Evolutionary conservation across 2,113 vertebrate species (phyloP), one percentile per base, ranked within the genome.

Genomic region (Phalacrocorax pelagicus): DNA sequence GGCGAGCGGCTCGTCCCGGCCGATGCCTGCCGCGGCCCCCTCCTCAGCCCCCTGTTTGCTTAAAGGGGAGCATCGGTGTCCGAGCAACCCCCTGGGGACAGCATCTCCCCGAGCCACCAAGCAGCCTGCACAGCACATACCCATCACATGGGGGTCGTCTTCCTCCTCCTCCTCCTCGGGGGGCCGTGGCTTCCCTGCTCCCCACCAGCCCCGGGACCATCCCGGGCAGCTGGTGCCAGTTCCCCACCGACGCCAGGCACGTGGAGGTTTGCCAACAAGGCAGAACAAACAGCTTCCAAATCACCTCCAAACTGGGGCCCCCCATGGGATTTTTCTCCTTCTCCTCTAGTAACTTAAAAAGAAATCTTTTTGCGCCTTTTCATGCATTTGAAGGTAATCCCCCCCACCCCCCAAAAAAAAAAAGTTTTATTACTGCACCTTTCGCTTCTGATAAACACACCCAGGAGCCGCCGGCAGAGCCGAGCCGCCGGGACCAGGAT

Each of bases 371-470:
- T 8, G 2, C 30, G 19, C 46, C n/a, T 91, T 44, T 7, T 61
- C 67, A 8, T 0, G 1, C 3, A 15, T 78, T 26, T 15, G 16
- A 63, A 77, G 55, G 8, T 2, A 24, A 51, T 3, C 34, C 27
- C 46, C 46, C 46, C 18, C 46, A 7, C 17, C 16, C 44, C 15
- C 23, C 59, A 38, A 52, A 63, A 4, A 1, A 4, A 3, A 40
- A 40, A 2, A 44, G 27, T 84, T 88, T 27, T 0, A 44, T 11
- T 1, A 19, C 3, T 1, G 6, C 8, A 18, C 38, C 16, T 75
- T 32, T 22, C 9, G 0, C 69, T 57, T 12, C 57, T 0, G 3
- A 44, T 0, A 47, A 90, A 65, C 40, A 9, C 55, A 18, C 12
- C 44, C 2, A 2, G 19, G 38, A 58, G 34, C 77, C 34, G n/a